Conservation (phyloP, 2,888 invertebrate species). For the Cataglyphis rosenhaueri region DNA sequence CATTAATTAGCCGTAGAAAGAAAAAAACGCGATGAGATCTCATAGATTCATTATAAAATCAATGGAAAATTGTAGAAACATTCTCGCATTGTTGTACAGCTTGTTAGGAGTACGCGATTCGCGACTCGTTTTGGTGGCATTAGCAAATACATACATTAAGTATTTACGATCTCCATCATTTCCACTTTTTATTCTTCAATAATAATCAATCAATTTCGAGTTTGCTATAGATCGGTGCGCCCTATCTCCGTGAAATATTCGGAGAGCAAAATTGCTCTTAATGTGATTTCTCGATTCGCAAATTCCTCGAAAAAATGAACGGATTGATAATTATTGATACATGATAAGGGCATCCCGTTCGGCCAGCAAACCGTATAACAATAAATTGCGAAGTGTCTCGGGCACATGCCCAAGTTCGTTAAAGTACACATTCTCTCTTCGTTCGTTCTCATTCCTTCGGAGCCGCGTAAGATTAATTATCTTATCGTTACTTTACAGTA, state of each 20-base stretch:
- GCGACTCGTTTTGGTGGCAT: constrained; percentile 24
- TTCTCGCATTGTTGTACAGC: constrained; percentile 14
- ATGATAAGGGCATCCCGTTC: constrained; percentile 52
- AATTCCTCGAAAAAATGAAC: background rate
- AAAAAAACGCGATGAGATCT: constrained; percentile 2
- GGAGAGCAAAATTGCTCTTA: background rate
- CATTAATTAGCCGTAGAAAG: constrained; percentile 31
- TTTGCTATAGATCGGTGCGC: constrained; percentile 54
- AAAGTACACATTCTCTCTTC: constrained; percentile 80
- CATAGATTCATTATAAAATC: constrained; percentile 33
- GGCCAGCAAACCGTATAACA: constrained; percentile 72
- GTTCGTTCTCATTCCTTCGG: constrained; percentile 34
- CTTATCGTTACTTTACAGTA: constrained; percentile 73
- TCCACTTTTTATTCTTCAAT: constrained; percentile 62
- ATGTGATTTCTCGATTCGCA: background rate
- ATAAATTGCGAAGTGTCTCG: constrained; percentile 77
- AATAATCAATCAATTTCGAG: constrained; percentile 67
- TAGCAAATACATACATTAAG: constrained; percentile 63
- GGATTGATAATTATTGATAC: constrained; percentile 12
- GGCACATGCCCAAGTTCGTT: constrained; percentile 79
- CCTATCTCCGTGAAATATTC: background rate
- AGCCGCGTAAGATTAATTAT: constrained; percentile 54
- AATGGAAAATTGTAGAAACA: constrained; percentile 50
- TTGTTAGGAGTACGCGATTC: background rate
- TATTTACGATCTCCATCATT: constrained; percentile 65